These are phyloP conservation scores for Bujurquina vittata DNA, from an alignment of 2,113 vertebrate species.

Conservation along the genomic window DNA sequence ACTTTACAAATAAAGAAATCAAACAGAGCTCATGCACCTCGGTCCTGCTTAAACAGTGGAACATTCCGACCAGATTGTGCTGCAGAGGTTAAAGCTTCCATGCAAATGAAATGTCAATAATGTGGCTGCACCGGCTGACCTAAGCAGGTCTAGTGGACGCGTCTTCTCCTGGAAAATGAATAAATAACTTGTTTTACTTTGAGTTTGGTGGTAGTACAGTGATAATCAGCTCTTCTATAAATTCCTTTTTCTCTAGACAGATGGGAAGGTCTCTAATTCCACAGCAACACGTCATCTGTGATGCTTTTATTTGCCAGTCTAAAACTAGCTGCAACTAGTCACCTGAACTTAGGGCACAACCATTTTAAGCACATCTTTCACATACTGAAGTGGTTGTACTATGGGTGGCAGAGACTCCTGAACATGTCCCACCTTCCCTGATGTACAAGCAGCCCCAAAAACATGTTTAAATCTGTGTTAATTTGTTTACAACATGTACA, in stretches of 20 bases:
- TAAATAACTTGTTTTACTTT: conserved; percentile 59
- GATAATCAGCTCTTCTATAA: neutral
- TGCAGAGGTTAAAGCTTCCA: conserved; percentile 13
- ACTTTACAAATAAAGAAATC: conserved; percentile 20
- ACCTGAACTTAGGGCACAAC: neutral
- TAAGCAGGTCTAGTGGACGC: conserved; percentile 22
- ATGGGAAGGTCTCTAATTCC: neutral
- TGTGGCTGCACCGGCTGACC: conserved; percentile 14
- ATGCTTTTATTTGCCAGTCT: neutral
- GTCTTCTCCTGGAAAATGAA: conserved; percentile 46
- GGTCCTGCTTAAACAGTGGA: neutral
- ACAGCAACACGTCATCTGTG: neutral
- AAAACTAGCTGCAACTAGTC: neutral
- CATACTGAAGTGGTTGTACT: neutral
- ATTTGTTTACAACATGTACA: neutral
- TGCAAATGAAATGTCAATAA: conserved; percentile 16
- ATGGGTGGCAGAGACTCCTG: accelerated
- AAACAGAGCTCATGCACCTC: neutral
- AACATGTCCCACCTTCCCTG: neutral
- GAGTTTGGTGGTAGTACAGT: neutral
- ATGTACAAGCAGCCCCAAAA: neutral
- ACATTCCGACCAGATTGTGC: neutral
- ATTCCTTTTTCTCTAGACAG: conserved; percentile 26
- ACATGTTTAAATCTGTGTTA: neutral
- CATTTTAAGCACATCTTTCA: neutral